Base-by-base conservation (phyloP, 2,888 invertebrate species). In the Coenonympha arcania region DNA sequence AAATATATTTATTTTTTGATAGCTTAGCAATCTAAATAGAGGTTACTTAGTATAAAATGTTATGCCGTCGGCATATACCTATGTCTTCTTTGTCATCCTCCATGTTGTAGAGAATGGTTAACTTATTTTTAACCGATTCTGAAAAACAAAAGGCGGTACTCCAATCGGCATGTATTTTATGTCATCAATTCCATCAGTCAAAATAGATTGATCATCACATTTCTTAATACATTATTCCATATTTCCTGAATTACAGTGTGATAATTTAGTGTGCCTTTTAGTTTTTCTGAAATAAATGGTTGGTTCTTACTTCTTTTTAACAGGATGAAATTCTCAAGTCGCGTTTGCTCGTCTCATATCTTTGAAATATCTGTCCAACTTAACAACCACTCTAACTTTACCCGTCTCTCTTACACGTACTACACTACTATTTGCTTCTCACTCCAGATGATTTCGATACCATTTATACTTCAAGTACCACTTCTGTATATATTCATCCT, bases 381-480 rank as follows among this genome's bases (percentile, higher is more conserved):
- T 16, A 48, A 48, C 30, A 16, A 43, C 37, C 36, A 37, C 48
- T 48, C 11, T 13, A 43, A 24, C 31, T 15, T 26, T 16, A n/a
- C 31, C 39, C 43, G 6, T 43, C 49, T 43, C 49, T 11, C n/a
- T 48, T 43, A 37, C 22, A 42, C 31, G 18, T 24, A 30, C 28
- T 19, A 6, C 13, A 19, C n/a, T 46, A 30, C 48, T 52, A 60
- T 46, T 33, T 49, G 42, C 60, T 55, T 69, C 64, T 59, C 68
- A 53, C 61, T 69, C 66, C 52, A 64, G 59, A 50, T 43, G 68
- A 73, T 76, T 77, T 73, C 75, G 82, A 81, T 83, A 84, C 83
- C 82, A 78, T 84, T 83, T 82, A 81, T 76, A 74, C 74, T 75
- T 83, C 61, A 69, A 84, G 84, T 76, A 73, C 63, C 69, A 66